Base-by-base conservation (phyloP, 30 jellyfish, hydroid and myxozoan species). In the Cassiopea andromeda region DNA sequence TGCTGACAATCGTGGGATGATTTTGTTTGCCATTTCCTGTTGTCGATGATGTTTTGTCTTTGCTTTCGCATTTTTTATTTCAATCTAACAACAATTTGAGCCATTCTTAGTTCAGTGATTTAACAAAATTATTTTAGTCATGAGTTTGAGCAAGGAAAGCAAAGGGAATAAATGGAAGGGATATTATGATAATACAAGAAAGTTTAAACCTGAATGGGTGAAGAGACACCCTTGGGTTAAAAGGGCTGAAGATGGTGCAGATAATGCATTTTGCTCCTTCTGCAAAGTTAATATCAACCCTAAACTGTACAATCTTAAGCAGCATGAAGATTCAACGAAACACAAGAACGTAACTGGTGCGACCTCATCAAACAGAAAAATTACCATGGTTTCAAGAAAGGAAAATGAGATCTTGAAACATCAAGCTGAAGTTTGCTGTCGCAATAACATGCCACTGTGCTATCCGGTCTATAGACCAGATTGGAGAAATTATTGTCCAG, bases 381-480 rank as follows among this genome's bases (percentile, higher is more conserved):
- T 60, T 6, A 44, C 73, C 15, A 59, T 69, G 60, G 69, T 57
- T 49, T 45, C 0, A 67, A 69, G 72, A 77, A 27, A 27, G 38
- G 90, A 87, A 61, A 89, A 77, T n/a, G 97, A 78, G 16, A 61
- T 17, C 15, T 83, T 85, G 43, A 92, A 92, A 27, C 59, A 78
- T 76, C 8, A 92, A 85, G 73, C 67, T 91, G 12, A 74, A 85
- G 83, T 27, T 91, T 38, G 89, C 97, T n/a, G 90, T 87, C 10
- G 16, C 97, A 44, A 75, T 92, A 14, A 77, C 94, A 44, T 92
- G 97, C 80, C 98, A 92, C 77, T 60, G 87, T 27, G 93, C 98
- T 69, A 69, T 92, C 27, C 14, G 60, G 79, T 46, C 91, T 6
- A 68, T 92, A 38, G 97, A 87, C 60, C 96, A 92, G 61, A 79